Percentiles rank a stretch among this genome's conserved stretches.
These are phyloP conservation scores for Planococcus citri DNA, from an alignment of 1,140 invertebrate species.

Conservation along the genomic window DNA sequence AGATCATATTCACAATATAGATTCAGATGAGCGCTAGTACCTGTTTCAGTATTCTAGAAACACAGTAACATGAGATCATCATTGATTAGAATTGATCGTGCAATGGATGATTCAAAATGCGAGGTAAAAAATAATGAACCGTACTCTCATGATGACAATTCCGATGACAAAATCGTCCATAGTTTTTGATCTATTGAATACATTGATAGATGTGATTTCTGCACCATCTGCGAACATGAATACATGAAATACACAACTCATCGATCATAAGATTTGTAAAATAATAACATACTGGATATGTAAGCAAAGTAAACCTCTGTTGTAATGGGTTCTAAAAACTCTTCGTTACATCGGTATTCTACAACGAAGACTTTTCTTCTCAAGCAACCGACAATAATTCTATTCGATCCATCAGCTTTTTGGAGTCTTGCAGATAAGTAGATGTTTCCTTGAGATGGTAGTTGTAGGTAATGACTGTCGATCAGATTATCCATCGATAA, in stretches of 20 bases:
- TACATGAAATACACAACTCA: no score
- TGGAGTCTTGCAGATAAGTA: background rate
- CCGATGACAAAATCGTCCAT: background rate
- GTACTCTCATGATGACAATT: background rate
- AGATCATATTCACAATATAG: conserved; percentile 1
- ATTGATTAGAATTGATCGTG: no score
- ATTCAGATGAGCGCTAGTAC: background rate
- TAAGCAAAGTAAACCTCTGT: conserved; percentile 12
- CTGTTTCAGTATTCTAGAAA: background rate
- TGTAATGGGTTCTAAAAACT: background rate
- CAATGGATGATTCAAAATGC: background rate
- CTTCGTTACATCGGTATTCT: background rate
- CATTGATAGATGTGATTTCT: background rate
- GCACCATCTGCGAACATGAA: background rate
- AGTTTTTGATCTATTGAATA: background rate
- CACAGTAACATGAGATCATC: background rate
- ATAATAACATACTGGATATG: background rate
- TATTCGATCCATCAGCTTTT: background rate
- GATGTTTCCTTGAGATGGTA: conserved; percentile 1
- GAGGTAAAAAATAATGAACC: background rate
- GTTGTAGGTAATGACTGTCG: background rate
- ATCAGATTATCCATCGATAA: background rate
- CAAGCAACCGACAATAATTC: background rate
- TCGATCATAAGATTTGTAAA: background rate
- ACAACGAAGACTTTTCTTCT: background rate